Percentiles rank a stretch among this genome's conserved stretches.
phyloP scores from a whole-genome alignment of 2,113 vertebrate species.

The Chamaea fasciata region DNA sequence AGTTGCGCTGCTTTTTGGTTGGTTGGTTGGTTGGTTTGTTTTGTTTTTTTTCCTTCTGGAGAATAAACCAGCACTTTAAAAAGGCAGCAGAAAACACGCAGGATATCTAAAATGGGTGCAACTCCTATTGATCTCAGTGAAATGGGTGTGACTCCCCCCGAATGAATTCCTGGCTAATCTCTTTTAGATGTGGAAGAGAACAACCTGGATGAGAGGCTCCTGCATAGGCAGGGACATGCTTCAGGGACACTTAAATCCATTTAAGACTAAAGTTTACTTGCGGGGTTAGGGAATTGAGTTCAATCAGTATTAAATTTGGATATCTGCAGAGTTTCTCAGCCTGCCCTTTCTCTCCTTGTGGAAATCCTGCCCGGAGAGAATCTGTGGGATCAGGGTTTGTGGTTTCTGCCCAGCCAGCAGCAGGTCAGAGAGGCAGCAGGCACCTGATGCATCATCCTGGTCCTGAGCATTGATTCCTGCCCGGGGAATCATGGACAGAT shows the following conservation, averaged over 20 bases:
- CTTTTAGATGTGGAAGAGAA: neutral
- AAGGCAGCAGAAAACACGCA: neutral
- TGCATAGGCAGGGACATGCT: neutral
- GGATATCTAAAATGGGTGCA: neutral
- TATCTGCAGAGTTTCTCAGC: neutral
- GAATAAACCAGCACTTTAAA: neutral
- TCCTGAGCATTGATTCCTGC: neutral
- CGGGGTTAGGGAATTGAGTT: neutral
- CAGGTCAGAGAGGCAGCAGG: neutral
- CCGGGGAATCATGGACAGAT: accelerated
- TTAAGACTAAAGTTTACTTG: neutral
- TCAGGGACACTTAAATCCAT: neutral
- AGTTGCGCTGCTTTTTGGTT: neutral
- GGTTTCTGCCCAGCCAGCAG: neutral
- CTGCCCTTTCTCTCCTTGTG: neutral
- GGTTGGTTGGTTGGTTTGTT: too few species aligned
- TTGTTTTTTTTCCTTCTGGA: neutral
- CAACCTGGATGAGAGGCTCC: neutral
- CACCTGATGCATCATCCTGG: neutral
- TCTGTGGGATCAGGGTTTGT: neutral
- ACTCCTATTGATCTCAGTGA: neutral
- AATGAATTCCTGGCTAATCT: neutral
- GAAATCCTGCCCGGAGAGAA: neutral
- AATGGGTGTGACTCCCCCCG: neutral
- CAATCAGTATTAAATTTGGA: neutral